Evolutionary conservation across 2,888 invertebrate species (phyloP), one percentile per base, ranked within the genome.

Genomic region (Hydriomena furcata): DNA sequence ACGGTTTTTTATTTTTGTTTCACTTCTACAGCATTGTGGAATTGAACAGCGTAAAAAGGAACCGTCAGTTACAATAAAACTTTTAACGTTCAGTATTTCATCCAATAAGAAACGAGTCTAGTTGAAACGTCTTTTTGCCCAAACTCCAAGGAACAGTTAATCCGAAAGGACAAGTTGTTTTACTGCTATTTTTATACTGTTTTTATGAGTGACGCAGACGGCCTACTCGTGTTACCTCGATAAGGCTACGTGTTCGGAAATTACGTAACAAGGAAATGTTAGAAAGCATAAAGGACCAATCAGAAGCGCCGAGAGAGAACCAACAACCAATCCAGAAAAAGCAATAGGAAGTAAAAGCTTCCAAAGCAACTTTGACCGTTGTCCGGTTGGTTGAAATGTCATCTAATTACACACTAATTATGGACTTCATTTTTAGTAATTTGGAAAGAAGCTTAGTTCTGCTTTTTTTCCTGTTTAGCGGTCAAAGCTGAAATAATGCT

Each of bases 151-250:
- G 17, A 32, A 31, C 21, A 21, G 45, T 49, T 49, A 49, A 38
- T 35, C 12, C 32, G 8, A 10, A 23, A 30, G 40, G 24, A 20
- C 38, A 25, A 51, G 35, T 51, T 51, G 30, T 30, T 51, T 51
- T 51, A 51, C 44, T 51, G 35, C 24, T 40, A 28, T 31, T 40
- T 37, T 40, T 40, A 40, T 24, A 25, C 17, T 34, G 44, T 50
- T 44, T 35, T 44, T 36, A 45, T 21, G 51, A 41, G 38, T 17
- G 41, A 36, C 35, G 48, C 41, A 48, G 24, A 0, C 40, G 37
- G 32, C 32, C 31, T 31, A 20, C 31, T 7, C 20, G 38, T 25
- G 45, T 23, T 12, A 10, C 17, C 7, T 24, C 31, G 23, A 37
- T 30, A 35, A n/a, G n/a, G n/a, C n/a, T n/a, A n/a, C n/a, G n/a